Evolutionary conservation across 2,888 invertebrate genomes (phyloP).

Genomic region (Chloroclysta siterata): DNA sequence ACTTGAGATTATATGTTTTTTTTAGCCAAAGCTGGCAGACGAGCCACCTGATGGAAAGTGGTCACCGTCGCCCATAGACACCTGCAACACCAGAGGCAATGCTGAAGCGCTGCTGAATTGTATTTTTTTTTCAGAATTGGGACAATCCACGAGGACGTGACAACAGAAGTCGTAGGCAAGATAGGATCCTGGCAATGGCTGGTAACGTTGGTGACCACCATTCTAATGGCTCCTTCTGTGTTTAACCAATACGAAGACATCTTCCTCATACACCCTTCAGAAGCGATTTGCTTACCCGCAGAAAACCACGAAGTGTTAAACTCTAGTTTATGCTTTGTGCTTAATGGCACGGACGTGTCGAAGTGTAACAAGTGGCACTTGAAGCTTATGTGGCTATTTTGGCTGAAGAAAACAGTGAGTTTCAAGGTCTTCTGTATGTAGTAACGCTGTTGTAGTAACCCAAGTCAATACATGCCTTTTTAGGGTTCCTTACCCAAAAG

Average conservation of each 20-base stretch:
- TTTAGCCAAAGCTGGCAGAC: no score
- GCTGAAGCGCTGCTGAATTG: no score
- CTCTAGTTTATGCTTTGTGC: conserved; percentile 59
- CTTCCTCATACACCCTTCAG: conserved; percentile 59
- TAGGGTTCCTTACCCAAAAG: no score
- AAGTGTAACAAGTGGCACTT: conserved; percentile 67
- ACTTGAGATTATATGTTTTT: no score
- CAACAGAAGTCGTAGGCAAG: conserved; percentile 70
- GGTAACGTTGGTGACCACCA: conserved; percentile 63
- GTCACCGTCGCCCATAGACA: no score
- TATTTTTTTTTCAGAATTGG: conserved; percentile 66
- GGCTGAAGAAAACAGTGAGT: conserved; percentile 70
- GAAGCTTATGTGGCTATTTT: conserved; percentile 67
- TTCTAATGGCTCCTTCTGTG: conserved; percentile 59
- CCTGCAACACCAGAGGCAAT: no score
- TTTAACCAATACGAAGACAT: conserved; percentile 71
- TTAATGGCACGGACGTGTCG: conserved; percentile 51
- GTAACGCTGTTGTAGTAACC: background rate
- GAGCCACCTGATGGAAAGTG: no score
- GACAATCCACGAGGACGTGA: conserved; percentile 76
- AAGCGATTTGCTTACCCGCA: conserved; percentile 57
- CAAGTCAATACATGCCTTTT: no score
- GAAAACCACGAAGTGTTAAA: conserved; percentile 52
- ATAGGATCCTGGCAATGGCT: conserved; percentile 78
- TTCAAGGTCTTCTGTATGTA: background rate